phyloP scores from a whole-genome alignment of 1,140 invertebrate species.

The Lepidotrigona ventralis region DNA sequence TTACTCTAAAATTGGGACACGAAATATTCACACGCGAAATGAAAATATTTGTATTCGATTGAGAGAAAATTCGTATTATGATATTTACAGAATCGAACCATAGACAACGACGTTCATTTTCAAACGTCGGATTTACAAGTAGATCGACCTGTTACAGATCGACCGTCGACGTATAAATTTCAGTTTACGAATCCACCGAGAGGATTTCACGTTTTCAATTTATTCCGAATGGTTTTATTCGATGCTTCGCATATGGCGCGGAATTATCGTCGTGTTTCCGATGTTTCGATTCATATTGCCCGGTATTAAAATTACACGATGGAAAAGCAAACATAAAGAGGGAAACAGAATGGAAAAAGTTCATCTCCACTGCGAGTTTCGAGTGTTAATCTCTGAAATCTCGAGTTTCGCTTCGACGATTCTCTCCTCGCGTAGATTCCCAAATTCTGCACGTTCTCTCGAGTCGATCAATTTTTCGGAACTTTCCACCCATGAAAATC shows the following conservation, averaged over 20 bases:
- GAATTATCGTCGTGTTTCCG: not conserved
- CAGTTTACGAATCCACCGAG: not conserved
- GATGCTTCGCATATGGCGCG: too few relatives aligned
- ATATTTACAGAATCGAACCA: not conserved
- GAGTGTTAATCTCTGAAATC: not conserved
- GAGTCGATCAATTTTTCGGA: not conserved
- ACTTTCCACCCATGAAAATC: not conserved
- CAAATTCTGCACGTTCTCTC: not conserved
- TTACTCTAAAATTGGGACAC: too few relatives aligned
- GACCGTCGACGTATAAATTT: too few relatives aligned
- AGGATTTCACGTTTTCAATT: not conserved
- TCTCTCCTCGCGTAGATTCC: not conserved
- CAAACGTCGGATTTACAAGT: not conserved
- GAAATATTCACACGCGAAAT: not conserved
- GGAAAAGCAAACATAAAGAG: not conserved
- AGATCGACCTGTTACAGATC: not conserved
- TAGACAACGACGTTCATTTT: not conserved
- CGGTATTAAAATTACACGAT: not conserved
- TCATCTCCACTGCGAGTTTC: not conserved
- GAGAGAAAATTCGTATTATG: too few relatives aligned
- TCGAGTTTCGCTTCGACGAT: not conserved
- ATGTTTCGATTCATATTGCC: not conserved
- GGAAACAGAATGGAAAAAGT: not conserved
- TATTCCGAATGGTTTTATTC: constrained; percentile 9
- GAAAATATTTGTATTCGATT: not conserved